Evolutionary conservation across 2,888 invertebrate species (phyloP).

Genomic region (Crocallis elinguaria): DNA sequence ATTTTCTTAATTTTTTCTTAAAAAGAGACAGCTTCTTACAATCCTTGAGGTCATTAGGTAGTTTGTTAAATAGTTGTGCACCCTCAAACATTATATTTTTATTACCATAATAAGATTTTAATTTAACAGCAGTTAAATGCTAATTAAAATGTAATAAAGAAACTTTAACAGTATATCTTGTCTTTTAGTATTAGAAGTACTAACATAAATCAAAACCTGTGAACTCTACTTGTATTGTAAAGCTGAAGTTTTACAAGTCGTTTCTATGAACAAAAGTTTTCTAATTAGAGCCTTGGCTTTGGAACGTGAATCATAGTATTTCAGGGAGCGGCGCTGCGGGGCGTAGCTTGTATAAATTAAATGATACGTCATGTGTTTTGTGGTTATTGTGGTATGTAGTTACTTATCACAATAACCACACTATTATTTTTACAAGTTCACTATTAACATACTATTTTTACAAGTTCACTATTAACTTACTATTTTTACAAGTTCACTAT

Average conservation of each 20-base stretch:
- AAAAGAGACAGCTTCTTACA: no score
- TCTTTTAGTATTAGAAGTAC: constrained; percentile 19
- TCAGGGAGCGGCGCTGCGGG: constrained; percentile 44
- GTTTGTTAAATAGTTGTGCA: no score
- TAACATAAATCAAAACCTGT: constrained; percentile 33
- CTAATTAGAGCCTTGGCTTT: constrained; percentile 44
- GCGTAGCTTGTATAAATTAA: constrained; percentile 33
- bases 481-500: no score
- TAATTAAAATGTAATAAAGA: constrained; percentile 12
- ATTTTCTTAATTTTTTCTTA: no score
- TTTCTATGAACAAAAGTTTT: constrained; percentile 38
- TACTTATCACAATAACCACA: not conserved
- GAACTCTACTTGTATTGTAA: constrained; percentile 25
- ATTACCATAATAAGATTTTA: no score
- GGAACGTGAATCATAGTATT: constrained; percentile 39
- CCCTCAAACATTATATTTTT: no score
- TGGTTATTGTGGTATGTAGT: not conserved
- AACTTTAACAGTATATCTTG: constrained; percentile 4
- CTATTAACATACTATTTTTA: no score
- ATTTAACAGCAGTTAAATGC: constrained; percentile 1
- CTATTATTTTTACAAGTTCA: no score
- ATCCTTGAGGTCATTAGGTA: no score
- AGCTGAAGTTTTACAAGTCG: constrained; percentile 28
- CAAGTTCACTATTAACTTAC: no score
- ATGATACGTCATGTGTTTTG: constrained; percentile 4